Evolutionary conservation across 2,113 vertebrate species (phyloP), one percentile per base, ranked within the genome.

Genomic region (Phodopus roborovskii): DNA sequence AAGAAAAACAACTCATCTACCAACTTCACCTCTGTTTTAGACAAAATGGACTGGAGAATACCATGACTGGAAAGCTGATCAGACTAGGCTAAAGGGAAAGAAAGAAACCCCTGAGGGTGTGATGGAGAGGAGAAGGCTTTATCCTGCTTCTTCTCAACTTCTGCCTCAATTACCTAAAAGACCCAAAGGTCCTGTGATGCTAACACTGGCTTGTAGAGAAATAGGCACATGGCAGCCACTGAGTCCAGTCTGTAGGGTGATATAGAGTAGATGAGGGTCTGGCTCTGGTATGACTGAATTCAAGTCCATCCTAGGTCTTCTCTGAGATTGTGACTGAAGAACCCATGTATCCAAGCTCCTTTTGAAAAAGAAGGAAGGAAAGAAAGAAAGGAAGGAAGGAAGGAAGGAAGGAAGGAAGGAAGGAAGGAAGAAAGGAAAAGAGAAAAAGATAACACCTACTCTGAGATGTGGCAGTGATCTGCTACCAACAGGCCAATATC

Each of bases 201-300:
- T 71, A n/a, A 36, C 6, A 22, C 9, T 15, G 33, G 1, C 16
- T 71, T 36, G 45, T n/a, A 39, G n/a, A 83, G 36, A 92, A 75
- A 48, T 62, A 28, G 7, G 7, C n/a, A 33, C 1, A 70, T 5
- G 75, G 7, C 0, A 28, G 53, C 30, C 33, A 20, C 42, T 22
- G 20, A 56, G 19, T 24, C n/a, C 28, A 71, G 36, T 75, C 53
- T 48, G 7, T 8, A 7, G 53, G 22, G 48, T 64, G 42, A 62
- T 3, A 0, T 7, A 3, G 28, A 82, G 6, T 20, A 36, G 9
- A 26, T 68, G n/a, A 10, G 58, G 20, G 1, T 70, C 5, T 36
- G 28, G 22, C 13, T 56, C 26, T 19, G n/a, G 20, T 42, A 56
- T 45, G 50, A 42, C 60, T 30, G 22, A 83, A 6, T 45, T 50